Conservation (phyloP, 2,888 invertebrate species). For the Hydroisotoma schaefferi region DNA sequence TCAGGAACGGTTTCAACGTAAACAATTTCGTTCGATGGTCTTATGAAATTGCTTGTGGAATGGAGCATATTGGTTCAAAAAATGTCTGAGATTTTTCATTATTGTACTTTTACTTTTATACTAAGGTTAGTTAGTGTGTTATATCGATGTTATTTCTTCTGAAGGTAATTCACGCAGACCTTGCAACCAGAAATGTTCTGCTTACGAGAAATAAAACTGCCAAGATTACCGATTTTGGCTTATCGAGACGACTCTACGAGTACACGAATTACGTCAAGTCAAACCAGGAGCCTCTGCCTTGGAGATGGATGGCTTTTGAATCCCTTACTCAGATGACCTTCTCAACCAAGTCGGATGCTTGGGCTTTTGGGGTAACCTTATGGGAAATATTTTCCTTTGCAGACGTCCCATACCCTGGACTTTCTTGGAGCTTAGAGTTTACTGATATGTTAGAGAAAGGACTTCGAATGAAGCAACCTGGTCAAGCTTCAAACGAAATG, state of each 20-base stretch:
- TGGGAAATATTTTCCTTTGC: conserved; percentile 19
- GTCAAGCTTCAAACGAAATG: conserved; percentile 5
- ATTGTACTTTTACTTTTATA: not conserved
- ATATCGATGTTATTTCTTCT: not conserved
- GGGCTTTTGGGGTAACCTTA: conserved; percentile 12
- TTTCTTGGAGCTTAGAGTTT: conserved; percentile 16
- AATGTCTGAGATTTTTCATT: conserved; percentile 5
- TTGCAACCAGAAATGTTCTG: conserved; percentile 17
- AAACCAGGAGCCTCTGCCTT: conserved; percentile 21
- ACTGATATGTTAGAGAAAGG: conserved; percentile 8
- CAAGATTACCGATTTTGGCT: conserved; percentile 22
- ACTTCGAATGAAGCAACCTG: conserved; percentile 9
- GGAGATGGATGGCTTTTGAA: conserved; percentile 21
- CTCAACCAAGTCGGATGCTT: conserved; percentile 14
- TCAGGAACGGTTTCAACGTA: not conserved
- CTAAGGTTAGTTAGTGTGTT: not conserved
- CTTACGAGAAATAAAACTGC: not conserved
- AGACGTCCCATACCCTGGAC: conserved; percentile 16
- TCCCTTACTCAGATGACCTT: conserved; percentile 11
- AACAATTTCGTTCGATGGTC: conserved; percentile 7
- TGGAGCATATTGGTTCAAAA: conserved; percentile 17
- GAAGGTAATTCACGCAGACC: conserved; percentile 11
- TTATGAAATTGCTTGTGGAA: conserved; percentile 18
- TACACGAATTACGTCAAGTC: conserved; percentile 21
- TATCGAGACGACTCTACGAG: conserved; percentile 17